A percentile compares a stretch with the other conserved stretches of the same genome.
Evolutionary conservation across 2,797 vertebrate genomes (phyloP).

Genomic region (Gobio occitaniae): DNA sequence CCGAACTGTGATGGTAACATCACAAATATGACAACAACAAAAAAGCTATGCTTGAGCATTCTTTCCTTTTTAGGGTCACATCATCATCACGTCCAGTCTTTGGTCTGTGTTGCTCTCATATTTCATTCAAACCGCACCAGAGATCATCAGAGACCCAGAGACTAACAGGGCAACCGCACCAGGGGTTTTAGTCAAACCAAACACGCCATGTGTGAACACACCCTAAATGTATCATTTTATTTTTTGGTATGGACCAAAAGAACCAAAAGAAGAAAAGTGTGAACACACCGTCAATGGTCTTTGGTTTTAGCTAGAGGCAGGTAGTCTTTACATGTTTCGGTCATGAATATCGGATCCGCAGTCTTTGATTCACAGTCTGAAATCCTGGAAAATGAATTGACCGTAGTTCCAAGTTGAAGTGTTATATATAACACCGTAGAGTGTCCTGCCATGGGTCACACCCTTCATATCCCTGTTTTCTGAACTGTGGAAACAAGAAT

Average conservation of each 20-base stretch:
- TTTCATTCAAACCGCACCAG: no score
- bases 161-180: not conserved
- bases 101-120: no score
- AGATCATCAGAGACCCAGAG: no score
- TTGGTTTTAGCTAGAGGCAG: not conserved
- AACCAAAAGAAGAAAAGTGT: not conserved
- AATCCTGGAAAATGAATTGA: conserved; percentile 78
- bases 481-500: conserved; percentile 67
- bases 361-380: conserved; percentile 54
- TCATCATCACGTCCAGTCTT: no score
- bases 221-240: not conserved
- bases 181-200: not conserved
- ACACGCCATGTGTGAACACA: no score
- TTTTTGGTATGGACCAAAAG: not conserved
- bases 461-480: conserved; percentile 76
- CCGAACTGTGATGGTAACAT: no score
- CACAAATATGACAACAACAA: no score
- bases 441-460: conserved; percentile 69
- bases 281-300: not conserved
- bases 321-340: not conserved
- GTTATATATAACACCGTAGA: conserved; percentile 78
- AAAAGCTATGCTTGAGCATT: no score
- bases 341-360: conserved; percentile 6
- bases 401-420: conserved; percentile 71
- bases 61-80: no score